phyloP scores from a whole-genome alignment of 2,888 invertebrate species.

The Uropetala carovei region DNA sequence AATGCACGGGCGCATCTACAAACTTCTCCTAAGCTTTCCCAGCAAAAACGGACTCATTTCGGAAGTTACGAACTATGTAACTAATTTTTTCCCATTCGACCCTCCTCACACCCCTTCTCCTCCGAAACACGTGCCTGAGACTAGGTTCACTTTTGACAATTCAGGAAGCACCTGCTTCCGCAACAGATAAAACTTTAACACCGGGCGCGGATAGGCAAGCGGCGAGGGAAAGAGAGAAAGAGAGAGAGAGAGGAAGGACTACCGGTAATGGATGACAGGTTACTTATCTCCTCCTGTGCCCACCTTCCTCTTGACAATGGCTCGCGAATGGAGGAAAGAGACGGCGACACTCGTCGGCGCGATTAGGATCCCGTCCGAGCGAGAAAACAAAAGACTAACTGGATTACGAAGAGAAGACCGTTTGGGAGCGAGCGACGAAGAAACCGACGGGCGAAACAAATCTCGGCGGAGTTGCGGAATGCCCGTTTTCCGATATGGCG shows the following conservation, averaged over 20 bases:
- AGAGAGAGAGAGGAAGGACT: neutral
- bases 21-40: too few species aligned
- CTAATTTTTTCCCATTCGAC: neutral
- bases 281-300: neutral
- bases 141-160: neutral
- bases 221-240: neutral
- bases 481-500: neutral
- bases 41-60: neutral
- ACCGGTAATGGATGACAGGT: neutral
- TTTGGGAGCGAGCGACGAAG: neutral
- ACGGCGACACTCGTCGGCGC: neutral
- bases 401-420: neutral
- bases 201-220: neutral
- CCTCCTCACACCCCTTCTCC: neutral
- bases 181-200: neutral
- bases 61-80: neutral
- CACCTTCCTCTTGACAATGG: neutral
- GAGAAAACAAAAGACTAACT: conserved; percentile 19
- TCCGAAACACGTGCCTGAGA: neutral
- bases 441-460: neutral
- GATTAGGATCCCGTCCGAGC: conserved; percentile 10
- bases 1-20: too few species aligned
- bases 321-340: neutral
- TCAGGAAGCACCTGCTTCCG: conserved; percentile 27
- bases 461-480: neutral